Conservation (phyloP, 2,888 invertebrate species). For the Luperina nickerlii region DNA sequence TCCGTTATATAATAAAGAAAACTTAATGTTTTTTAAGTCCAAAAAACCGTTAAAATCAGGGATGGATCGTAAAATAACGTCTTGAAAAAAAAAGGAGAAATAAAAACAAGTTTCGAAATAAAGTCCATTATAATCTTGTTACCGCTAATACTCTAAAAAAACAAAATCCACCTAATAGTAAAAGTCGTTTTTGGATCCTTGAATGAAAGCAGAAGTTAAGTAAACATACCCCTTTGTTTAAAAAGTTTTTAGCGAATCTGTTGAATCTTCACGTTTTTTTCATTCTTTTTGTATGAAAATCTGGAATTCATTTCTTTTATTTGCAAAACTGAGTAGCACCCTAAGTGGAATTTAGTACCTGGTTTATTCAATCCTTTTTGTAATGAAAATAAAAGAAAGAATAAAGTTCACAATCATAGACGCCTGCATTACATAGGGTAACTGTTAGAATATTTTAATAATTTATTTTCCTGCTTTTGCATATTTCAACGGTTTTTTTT, state of each 20-base stretch:
- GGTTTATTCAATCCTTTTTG: conserved; percentile 5
- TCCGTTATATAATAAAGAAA: too few relatives aligned
- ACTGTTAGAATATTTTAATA: background rate
- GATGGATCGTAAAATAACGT: background rate
- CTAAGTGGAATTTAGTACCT: conserved; percentile 7
- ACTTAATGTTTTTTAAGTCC: too few relatives aligned
- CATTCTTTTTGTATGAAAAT: conserved; percentile 14
- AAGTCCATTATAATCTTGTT: conserved; percentile 50
- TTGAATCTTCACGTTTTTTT: conserved; percentile 37
- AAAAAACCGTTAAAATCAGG: too few relatives aligned
- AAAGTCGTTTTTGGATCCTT: conserved; percentile 43
- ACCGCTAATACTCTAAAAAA: conserved; percentile 37
- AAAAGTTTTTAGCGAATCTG: conserved; percentile 50
- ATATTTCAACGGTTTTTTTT: background rate
- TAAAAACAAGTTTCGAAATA: conserved; percentile 13
- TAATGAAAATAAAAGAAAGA: background rate
- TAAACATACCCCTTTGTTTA: conserved; percentile 58
- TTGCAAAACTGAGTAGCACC: conserved; percentile 28
- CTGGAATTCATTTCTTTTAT: conserved; percentile 38
- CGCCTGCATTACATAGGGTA: background rate
- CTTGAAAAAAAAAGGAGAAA: background rate
- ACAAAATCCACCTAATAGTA: conserved; percentile 44
- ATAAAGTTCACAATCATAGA: background rate
- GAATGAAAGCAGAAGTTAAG: conserved; percentile 48
- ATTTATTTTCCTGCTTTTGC: background rate